Conservation (phyloP, 2,113 vertebrate genomes). For the Mobula birostris region DNA sequence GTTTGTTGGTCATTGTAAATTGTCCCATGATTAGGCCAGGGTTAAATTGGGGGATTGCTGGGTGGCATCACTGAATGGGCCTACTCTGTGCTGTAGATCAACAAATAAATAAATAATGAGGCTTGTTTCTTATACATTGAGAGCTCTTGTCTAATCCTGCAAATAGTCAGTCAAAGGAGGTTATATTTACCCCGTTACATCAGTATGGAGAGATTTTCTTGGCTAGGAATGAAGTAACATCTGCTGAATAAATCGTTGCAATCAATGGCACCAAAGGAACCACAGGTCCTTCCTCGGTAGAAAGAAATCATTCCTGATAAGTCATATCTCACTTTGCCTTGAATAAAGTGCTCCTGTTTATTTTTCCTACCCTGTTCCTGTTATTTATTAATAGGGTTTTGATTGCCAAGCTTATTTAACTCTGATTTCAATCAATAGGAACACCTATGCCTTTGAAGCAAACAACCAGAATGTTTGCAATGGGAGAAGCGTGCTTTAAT, state of each 20-base stretch:
- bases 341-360: background rate
- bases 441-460: background rate
- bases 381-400: background rate
- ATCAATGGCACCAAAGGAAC: background rate
- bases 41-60: too few relatives aligned
- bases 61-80: too few relatives aligned
- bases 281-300: background rate
- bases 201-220: too few relatives aligned
- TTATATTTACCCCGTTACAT: background rate
- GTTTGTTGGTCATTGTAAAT: too few relatives aligned
- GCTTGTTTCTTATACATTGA: too few relatives aligned
- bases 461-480: background rate
- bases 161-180: background rate
- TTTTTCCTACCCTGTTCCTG: background rate
- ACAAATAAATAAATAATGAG: too few relatives aligned
- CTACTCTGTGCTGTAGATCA: too few relatives aligned
- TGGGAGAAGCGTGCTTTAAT: background rate
- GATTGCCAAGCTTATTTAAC: background rate
- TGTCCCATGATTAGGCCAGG: too few relatives aligned
- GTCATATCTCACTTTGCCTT: background rate
- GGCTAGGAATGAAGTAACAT: background rate
- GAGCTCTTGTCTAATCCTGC: background rate
- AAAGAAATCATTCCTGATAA: background rate
- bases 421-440: slow-evolving; percentile 4
- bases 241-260: background rate